Conservation (phyloP, 2,888 invertebrate species). For the Invenusta paracnida region DNA sequence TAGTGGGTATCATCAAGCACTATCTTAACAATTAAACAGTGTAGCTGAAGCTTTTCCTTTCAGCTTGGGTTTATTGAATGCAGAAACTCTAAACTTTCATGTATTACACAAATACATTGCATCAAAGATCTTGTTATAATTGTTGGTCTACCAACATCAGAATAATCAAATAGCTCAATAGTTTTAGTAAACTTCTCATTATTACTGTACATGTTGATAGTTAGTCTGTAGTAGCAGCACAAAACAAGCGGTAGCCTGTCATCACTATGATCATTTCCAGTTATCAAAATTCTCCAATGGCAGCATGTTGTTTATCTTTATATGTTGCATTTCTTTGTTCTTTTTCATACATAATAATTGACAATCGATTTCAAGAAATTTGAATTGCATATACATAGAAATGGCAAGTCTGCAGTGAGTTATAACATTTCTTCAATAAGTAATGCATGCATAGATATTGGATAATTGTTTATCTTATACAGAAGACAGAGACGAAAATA, state of each 20-base stretch:
- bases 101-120: background rate
- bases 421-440: too few relatives aligned
- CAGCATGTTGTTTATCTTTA: too few relatives aligned
- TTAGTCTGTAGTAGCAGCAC: background rate
- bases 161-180: background rate
- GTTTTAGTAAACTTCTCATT: background rate
- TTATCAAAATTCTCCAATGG: too few relatives aligned
- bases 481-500: background rate
- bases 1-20: background rate
- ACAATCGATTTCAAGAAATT: too few relatives aligned
- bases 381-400: too few relatives aligned
- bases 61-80: background rate
- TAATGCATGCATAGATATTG: too few relatives aligned
- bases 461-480: too few relatives aligned
- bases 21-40: background rate
- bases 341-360: too few relatives aligned
- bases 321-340: too few relatives aligned
- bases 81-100: background rate
- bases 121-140: background rate
- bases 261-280: background rate
- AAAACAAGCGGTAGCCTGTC: background rate
- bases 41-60: background rate
- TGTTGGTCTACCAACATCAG: background rate
- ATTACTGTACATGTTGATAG: background rate
- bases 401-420: too few relatives aligned